Base-by-base conservation (phyloP, 92 coral and sea anemone genomes). In the Galaxea fascicularis region DNA sequence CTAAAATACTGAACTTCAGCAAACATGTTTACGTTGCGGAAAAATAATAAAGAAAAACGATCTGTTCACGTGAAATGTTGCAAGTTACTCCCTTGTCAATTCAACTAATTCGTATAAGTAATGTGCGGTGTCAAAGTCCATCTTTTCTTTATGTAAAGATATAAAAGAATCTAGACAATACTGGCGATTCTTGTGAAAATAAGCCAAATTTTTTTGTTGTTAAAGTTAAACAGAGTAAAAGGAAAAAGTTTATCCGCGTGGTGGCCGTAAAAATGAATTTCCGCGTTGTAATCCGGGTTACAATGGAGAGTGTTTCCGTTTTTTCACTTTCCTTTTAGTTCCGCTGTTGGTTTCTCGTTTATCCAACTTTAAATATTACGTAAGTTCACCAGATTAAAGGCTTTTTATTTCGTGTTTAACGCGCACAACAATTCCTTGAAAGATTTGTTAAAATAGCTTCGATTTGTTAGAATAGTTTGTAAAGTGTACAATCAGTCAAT, bases 61-160 rank as follows among this genome's bases (percentile, higher is more conserved):
- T 16, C 4, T 67, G 47, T 35, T 24, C 49, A 31, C 27, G 49
- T 31, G 49, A 67, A 67, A 67, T 67, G 73, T 67, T 67, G 39
- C 73, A 67, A 67, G 73, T 30, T 35, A 28, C n/a, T 35, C 73
- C 73, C 25, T 67, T 67, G 28, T 18, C 49, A 35, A 67, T 67
- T 46, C 20, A 44, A 28, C 57, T 25, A 78, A 65, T 78, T 68
- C 82, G 39, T 25, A 24, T 28, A 27, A 62, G 82, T 64, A 28
- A 45, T 63, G 41, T 31, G 18, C 29, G 1, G 73, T 78, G 82
- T 63, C 82, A 78, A 78, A 78, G 82, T 78, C 82, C 82, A 78
- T 26, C 7, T 46, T 78, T 26, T 53, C 73, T 78, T 78, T 78
- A 18, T 54, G 17, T 22, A 5, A 21, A 8, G 45, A 29, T 13